A percentile compares a stretch with the other conserved stretches of the same genome.
These are phyloP conservation scores for Campoletis sonorensis DNA, from an alignment of 1,140 invertebrate species.

Conservation along the genomic window DNA sequence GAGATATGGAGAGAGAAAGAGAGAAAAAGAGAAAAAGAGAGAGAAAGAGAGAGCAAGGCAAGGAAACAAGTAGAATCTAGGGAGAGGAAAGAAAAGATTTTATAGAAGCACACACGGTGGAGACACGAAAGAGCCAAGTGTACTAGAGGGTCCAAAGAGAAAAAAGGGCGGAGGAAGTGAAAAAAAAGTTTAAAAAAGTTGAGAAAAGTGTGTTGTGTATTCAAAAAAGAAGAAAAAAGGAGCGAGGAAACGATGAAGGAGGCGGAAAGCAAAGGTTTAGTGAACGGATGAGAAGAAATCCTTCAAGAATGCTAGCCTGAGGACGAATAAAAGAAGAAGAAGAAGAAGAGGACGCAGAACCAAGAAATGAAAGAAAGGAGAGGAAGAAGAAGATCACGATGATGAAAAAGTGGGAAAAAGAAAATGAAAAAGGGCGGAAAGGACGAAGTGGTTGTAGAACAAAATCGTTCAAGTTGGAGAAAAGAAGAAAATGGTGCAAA, in stretches of 20 bases:
- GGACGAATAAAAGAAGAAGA: neutral
- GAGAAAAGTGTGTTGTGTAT: too few relatives aligned
- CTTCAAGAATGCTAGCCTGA: neutral
- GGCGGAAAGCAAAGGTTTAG: neutral
- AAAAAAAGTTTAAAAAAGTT: too few relatives aligned
- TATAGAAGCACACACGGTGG: neutral
- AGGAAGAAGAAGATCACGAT: neutral
- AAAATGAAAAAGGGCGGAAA: constrained; percentile 14
- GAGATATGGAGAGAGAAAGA: constrained; percentile 22
- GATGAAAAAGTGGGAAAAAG: neutral
- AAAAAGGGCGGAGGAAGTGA: neutral
- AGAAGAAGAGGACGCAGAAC: neutral
- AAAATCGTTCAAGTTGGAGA: constrained; percentile 22
- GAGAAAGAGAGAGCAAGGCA: constrained; percentile 43
- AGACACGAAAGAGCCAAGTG: constrained; percentile 17
- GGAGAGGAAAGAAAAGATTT: constrained; percentile 6
- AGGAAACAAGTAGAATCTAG: neutral
- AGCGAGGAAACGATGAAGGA: neutral
- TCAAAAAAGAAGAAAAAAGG: neutral
- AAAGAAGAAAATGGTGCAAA: constrained; percentile 22
- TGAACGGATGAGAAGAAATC: constrained; percentile 31
- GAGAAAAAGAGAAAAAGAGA: constrained; percentile 44
- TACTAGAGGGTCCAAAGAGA: neutral
- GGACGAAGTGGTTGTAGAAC: constrained; percentile 2
- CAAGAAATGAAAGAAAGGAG: neutral